Evolutionary conservation across 2,113 vertebrate genomes (phyloP).

Genomic region (Scophthalmus maximus): DNA sequence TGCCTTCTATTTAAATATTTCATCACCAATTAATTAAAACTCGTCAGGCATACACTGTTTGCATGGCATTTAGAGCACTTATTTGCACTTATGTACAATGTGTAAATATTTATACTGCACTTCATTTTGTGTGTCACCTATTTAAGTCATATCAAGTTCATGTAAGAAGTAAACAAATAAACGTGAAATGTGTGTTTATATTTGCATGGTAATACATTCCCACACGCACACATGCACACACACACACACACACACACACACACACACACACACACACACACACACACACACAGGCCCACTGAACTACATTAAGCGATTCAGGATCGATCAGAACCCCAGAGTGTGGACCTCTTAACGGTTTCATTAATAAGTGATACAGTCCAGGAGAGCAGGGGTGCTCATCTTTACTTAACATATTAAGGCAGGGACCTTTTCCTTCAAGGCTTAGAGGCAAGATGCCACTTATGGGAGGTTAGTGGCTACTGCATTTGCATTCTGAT

Average conservation of each 20-base stretch:
- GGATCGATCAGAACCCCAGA: slow-evolving; percentile 69
- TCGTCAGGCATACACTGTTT: background rate
- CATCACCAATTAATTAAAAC: background rate
- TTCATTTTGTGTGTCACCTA: background rate
- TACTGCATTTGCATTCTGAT: slow-evolving; percentile 65
- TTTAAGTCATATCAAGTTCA: slow-evolving; percentile 5
- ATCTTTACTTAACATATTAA: slow-evolving; percentile 73
- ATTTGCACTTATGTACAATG: background rate
- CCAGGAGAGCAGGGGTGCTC: slow-evolving; percentile 54
- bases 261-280: too few relatives aligned
- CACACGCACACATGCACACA: too few relatives aligned
- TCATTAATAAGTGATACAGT: slow-evolving; percentile 73
- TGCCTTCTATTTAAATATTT: background rate
- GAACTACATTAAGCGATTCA: slow-evolving; percentile 58
- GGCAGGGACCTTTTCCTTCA: slow-evolving; percentile 62
- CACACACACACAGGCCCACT: slow-evolving; percentile 19
- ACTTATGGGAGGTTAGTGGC: slow-evolving; percentile 65
- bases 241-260: too few relatives aligned
- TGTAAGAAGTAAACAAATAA: background rate
- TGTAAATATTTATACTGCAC: background rate
- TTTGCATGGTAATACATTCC: too few relatives aligned
- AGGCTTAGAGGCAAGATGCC: slow-evolving; percentile 63
- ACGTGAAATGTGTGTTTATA: too few relatives aligned
- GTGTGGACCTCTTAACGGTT: slow-evolving; percentile 53
- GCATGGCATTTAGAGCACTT: too few relatives aligned